Percentiles rank a stretch among this genome's conserved stretches.
Conservation (phyloP, 2,888 invertebrate genomes). For the Stenchaetothrips biformis region DNA sequence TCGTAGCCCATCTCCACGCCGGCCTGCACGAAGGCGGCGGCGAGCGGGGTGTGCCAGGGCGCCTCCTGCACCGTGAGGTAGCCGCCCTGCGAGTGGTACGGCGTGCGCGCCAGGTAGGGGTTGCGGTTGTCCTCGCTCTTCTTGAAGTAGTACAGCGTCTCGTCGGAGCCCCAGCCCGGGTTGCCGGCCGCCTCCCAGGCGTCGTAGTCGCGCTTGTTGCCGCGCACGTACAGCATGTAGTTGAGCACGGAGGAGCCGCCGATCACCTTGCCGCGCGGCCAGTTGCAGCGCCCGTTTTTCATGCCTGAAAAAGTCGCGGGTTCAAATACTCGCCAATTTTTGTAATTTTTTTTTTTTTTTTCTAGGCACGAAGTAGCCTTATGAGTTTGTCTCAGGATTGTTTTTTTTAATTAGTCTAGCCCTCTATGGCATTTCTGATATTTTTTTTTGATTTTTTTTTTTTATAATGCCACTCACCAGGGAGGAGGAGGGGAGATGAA, state of each 20-base stretch:
- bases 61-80: slow-evolving; percentile 81
- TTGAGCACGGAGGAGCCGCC: slow-evolving; percentile 87
- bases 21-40: slow-evolving; percentile 74
- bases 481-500: too few relatives aligned
- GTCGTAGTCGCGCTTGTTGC: slow-evolving; percentile 86
- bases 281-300: slow-evolving; percentile 78
- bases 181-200: slow-evolving; percentile 82
- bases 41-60: slow-evolving; percentile 78
- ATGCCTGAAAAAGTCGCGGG: slow-evolving; percentile 56
- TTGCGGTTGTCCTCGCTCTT: slow-evolving; percentile 89
- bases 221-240: slow-evolving; percentile 86
- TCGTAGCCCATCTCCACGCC: slow-evolving; percentile 80
- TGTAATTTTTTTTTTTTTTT: neutral
- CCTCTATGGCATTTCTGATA: too few relatives aligned
- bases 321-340: slow-evolving; percentile 5
- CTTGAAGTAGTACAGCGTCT: slow-evolving; percentile 77
- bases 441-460: too few relatives aligned
- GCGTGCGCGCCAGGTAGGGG: slow-evolving; percentile 72
- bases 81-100: slow-evolving; percentile 74
- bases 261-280: slow-evolving; percentile 87
- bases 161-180: slow-evolving; percentile 79
- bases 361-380: too few relatives aligned
- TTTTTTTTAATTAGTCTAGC: too few relatives aligned
- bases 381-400: too few relatives aligned
- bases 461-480: too few relatives aligned